Evolutionary conservation across 1,140 invertebrate species (phyloP), one percentile per base, ranked within the genome.

Genomic region (Hyles vespertilio): DNA sequence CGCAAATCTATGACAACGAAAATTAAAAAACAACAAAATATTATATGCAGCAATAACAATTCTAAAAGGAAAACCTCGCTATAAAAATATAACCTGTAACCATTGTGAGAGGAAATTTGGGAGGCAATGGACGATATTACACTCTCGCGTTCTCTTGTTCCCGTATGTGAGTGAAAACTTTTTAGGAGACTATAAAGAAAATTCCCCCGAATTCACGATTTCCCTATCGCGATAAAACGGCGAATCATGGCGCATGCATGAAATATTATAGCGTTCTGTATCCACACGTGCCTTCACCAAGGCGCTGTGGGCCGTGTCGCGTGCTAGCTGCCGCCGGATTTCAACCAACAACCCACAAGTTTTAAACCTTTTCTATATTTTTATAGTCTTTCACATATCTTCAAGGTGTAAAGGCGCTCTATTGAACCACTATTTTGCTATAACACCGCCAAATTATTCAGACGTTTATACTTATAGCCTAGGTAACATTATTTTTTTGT

Each of bases 21-120:
- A 22, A 22, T 22, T 22, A 22, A 22, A 22, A 22, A 22, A 22
- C 22, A 22, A 22, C 22, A 22, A 22, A 40, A 8, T 40, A 5
- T 40, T 40, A 40, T 40, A 40, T 40, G 4, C 36, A 5, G 22
- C 36, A 40, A 40, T 40, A 5, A 5, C 8, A 8, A 10, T 22
- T 48, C 12, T 5, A 10, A 48, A 77, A 74, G 67, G 77, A 67
- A 80, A 80, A 77, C 69, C 70, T 68, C 75, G 66, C 73, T 77
- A 80, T 79, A 79, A 79, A 84, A 80, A 73, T 74, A 83, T 80
- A 74, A 81, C 72, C 65, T 67, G 65, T 62, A 71, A 69, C 66
- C 67, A 76, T 79, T 79, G 77, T 69, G 69, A 75, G 73, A 79
- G 74, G 78, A 79, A 79, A 80, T 80, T 80, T 77, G 71, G 77